Evolutionary conservation across 2,888 invertebrate genomes (phyloP), one percentile per base, ranked within the genome.

Genomic region (Keiferia lycopersicella): DNA sequence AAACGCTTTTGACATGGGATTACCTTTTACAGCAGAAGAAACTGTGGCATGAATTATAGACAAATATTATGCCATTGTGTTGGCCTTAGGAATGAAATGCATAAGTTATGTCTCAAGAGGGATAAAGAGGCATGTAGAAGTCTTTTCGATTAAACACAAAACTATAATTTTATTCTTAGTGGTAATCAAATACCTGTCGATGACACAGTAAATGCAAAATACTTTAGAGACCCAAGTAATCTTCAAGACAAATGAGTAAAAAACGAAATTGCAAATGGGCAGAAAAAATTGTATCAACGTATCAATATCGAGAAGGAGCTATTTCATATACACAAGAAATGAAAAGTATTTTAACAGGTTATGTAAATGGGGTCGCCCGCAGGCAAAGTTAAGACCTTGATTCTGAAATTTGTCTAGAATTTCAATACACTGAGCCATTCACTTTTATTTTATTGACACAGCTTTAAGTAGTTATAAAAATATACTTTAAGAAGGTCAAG

Each of bases 1-100:
- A 82, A 78, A 73, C 71, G 66, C 69, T 69, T 73, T 73, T 70
- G 69, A 72, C 75, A 65, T 66, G 68, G 65, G 67, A 69, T 56
- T 56, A 16, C 56, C 56, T 56, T 67, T 69, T 69, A 66, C 71
- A 73, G 12, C 68, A 64, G 65, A 62, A 58, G 20, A 26, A 10
- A 51, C 18, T 51, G 51, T 22, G 45, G 41, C 26, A 38, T 58
- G 53, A 53, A 34, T 34, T 58, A 34, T 57, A 34, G 57, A 57
- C 30, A 34, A 34, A 58, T 58, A 12, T 20, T 14, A 58, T 58
- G 11, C 39, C 38, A 58, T 58, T 39, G 38, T 58, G 18, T 38
- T 34, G 10, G 34, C 10, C 4, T 4, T 58, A 56, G 22, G 20
- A 14, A 50, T 20, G 10, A 50, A 50, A 50, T 20, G 50, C 16